Evolutionary conservation across 2,113 vertebrate species (phyloP).

Genomic region (Chlamydotis undulata): DNA sequence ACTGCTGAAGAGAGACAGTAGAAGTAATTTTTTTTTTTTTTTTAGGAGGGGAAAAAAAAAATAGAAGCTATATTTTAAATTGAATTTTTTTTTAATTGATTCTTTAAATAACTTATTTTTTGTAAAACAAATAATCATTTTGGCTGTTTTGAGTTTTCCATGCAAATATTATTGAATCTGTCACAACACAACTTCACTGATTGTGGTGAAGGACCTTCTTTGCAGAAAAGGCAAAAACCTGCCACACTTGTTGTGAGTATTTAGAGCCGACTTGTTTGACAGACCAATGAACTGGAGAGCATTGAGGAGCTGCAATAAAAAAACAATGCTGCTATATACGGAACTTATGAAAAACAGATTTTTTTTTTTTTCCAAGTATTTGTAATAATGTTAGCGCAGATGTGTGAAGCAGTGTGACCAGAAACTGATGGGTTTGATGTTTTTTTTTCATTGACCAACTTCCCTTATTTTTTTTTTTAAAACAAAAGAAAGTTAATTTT

Average conservation of each 20-base stretch:
- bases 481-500: not conserved
- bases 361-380: not conserved
- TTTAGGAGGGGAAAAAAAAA: not conserved
- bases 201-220: not conserved
- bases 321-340: not conserved
- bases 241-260: not conserved
- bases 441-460: not conserved
- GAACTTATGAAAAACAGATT: not conserved
- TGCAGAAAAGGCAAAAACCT: not conserved
- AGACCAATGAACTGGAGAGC: not conserved
- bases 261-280: not conserved
- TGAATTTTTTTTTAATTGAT: not conserved
- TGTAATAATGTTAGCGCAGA: not conserved
- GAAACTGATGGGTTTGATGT: not conserved
- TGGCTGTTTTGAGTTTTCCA: rapidly evolving
- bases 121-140: not conserved
- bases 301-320: not conserved
- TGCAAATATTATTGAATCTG: not conserved
- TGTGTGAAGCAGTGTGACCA: not conserved
- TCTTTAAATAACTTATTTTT: not conserved
- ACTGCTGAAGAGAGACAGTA: not conserved
- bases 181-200: not conserved
- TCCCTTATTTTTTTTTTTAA: not conserved
- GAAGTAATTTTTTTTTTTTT: not conserved
- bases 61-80: not conserved